Base-by-base conservation (phyloP, 2,888 invertebrate species). In the Protodeltote pygarga region DNA sequence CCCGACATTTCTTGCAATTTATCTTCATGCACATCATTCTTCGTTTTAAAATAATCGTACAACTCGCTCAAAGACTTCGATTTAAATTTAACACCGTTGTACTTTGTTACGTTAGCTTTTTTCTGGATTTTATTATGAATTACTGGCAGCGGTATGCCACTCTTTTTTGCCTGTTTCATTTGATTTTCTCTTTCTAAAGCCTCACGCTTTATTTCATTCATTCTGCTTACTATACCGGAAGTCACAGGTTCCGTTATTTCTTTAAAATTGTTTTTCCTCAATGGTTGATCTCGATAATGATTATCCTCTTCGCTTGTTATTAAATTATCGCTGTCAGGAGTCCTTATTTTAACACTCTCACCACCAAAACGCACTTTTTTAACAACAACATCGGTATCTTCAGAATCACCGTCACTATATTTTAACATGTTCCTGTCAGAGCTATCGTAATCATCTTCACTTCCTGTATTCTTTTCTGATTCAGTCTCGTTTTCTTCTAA, bases 351-450 rank as follows among this genome's bases (percentile, higher is more conserved):
- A 2, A 97, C 95, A 57, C 96, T 93, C 85, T 97, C 97, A n/a
- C 97, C 97, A 3, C 97, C 97, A 66, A 97, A 97, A 33, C 96
- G 94, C 5, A 97, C 97, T 71, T 96, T 93, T 76, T 96, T 94
- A 13, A 94, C 92, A 19, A 82, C 83, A 9, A 89, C 92, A 44
- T 93, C 93, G 5, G 87, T 91, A 54, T 94, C 94, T 40, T 94
- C 94, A 0, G 93, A 92, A 40, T 94, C 94, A 19, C 92, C 94
- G 23, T 94, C 94, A 38, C 95, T 90, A 38, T 95, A 93, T 69
- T 93, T 93, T 19, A 95, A 81, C 69, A 94, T 89, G 35, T 93
- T 86, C 33, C 85, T 75, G 64, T 92, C 91, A 5, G 87, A 74
- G 77, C 85, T 81, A 76, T 93, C 81, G 76, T 90, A 86, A 52